Percentiles rank a stretch among this genome's conserved stretches.
Evolutionary conservation across 2,888 invertebrate genomes (phyloP).

Genomic region (Agrochola litura): DNA sequence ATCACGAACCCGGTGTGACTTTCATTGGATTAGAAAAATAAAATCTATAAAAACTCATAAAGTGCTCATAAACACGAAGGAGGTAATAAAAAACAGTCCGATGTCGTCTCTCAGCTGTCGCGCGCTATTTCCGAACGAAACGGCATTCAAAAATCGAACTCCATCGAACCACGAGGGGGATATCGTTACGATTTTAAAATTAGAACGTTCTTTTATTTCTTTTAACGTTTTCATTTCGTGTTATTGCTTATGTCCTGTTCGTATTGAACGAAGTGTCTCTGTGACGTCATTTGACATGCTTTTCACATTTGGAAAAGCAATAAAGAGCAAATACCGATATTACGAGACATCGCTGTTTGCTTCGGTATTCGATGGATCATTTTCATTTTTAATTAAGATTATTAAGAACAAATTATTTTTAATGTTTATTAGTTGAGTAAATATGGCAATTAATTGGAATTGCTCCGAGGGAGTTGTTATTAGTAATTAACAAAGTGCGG

Average conservation of each 20-base stretch:
- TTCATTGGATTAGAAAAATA: conserved; percentile 86
- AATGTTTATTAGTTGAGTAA: conserved; percentile 55
- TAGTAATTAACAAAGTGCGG: conserved; percentile 46
- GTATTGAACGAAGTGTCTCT: conserved; percentile 66
- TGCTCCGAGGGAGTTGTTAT: conserved; percentile 38
- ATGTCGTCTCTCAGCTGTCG: conserved; percentile 90
- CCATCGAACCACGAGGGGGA: conserved; percentile 85
- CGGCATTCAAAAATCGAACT: conserved; percentile 88
- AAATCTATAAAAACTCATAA: conserved; percentile 90
- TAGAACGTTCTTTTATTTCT: conserved; percentile 81
- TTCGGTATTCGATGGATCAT: conserved; percentile 40
- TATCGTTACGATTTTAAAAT: conserved; percentile 83
- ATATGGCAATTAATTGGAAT: conserved; percentile 49
- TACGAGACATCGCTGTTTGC: conserved; percentile 42
- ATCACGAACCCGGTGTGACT: conserved; percentile 83
- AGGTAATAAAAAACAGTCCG: conserved; percentile 88
- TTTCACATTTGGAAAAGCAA: conserved; percentile 66
- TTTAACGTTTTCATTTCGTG: conserved; percentile 69
- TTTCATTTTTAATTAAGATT: conserved; percentile 45
- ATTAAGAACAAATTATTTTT: conserved; percentile 46
- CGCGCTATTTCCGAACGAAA: conserved; percentile 88
- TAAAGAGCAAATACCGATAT: conserved; percentile 59
- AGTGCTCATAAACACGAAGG: conserved; percentile 90
- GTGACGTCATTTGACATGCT: conserved; percentile 67
- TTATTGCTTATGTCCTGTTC: conserved; percentile 72